Percentiles rank a stretch among this genome's conserved stretches.
Conservation (phyloP, 1,140 invertebrate species). For the Acromyrmex heyeri region DNA sequence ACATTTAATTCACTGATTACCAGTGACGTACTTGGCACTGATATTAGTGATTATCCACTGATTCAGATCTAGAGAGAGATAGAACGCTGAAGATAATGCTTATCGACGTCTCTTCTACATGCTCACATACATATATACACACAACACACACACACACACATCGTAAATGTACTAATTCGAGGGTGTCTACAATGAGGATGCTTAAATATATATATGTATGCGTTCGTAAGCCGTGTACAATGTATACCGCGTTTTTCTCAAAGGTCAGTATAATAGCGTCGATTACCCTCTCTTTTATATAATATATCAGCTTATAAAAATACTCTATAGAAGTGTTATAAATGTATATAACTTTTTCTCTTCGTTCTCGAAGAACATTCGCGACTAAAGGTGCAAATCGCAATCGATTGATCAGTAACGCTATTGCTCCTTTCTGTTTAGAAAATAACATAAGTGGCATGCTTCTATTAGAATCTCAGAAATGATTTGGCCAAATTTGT, state of each 20-base stretch:
- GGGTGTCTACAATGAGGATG: neutral
- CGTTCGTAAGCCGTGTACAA: neutral
- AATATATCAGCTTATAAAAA: slow-evolving; percentile 58
- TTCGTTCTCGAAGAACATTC: slow-evolving; percentile 22
- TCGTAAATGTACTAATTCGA: neutral
- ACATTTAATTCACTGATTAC: too few species aligned
- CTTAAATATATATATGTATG: neutral
- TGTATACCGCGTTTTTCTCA: slow-evolving; percentile 29
- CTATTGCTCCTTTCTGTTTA: slow-evolving; percentile 12
- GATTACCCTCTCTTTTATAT: slow-evolving; percentile 34
- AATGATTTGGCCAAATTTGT: too few species aligned
- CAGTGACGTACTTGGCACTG: too few species aligned
- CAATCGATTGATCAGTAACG: slow-evolving; percentile 29
- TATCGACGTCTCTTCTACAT: neutral
- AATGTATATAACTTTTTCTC: slow-evolving; percentile 24
- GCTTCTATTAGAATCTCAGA: neutral
- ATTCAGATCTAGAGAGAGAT: neutral
- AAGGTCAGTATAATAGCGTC: slow-evolving; percentile 22
- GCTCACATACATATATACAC: neutral
- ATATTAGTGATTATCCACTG: too few species aligned
- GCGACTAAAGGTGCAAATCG: slow-evolving; percentile 25
- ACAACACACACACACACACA: neutral
- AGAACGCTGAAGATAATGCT: slow-evolving; percentile 16
- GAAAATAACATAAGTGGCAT: neutral
- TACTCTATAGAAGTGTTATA: slow-evolving; percentile 16